Percentiles rank a stretch among this genome's conserved stretches.
Evolutionary conservation across 2,888 invertebrate genomes (phyloP).

Genomic region (Rhynchonema sp.): DNA sequence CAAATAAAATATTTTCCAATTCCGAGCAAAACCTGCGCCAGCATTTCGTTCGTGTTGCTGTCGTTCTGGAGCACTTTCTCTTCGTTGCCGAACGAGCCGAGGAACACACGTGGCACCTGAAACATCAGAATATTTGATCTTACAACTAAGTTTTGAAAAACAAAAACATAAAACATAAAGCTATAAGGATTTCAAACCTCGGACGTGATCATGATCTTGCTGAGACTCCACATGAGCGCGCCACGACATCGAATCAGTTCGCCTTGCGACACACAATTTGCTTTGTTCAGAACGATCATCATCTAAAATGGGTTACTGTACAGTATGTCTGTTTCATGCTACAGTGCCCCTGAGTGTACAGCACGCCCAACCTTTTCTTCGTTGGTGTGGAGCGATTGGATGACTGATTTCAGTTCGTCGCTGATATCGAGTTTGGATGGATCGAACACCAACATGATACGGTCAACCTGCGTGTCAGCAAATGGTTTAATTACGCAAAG

Average conservation of each 20-base stretch:
- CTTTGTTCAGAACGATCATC: slow-evolving; percentile 10
- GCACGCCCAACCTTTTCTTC: slow-evolving; percentile 10
- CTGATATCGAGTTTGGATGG: slow-evolving; percentile 16
- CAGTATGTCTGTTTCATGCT: neutral
- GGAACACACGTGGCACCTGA: slow-evolving; percentile 8
- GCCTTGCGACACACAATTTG: slow-evolving; percentile 6
- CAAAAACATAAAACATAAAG: too few species aligned
- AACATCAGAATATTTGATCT: too few species aligned
- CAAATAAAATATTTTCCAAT: neutral
- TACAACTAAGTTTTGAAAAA: too few species aligned
- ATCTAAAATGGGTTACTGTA: slow-evolving; percentile 2
- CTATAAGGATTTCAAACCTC: too few species aligned
- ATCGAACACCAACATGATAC: slow-evolving; percentile 17
- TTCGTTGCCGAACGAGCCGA: slow-evolving; percentile 8
- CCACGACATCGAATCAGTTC: slow-evolving; percentile 9
- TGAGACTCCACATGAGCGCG: slow-evolving; percentile 10
- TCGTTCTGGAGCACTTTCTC: neutral
- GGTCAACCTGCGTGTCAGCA: slow-evolving; percentile 12
- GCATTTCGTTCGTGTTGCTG: too few species aligned
- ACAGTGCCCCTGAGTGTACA: too few species aligned
- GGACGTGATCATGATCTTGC: slow-evolving; percentile 7
- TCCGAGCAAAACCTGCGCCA: neutral
- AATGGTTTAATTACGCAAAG: too few species aligned
- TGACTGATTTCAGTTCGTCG: slow-evolving; percentile 14
- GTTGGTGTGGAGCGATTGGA: slow-evolving; percentile 12